Evolutionary conservation across 2,113 vertebrate species (phyloP).

Genomic region (Microcebus ravelobensis): DNA sequence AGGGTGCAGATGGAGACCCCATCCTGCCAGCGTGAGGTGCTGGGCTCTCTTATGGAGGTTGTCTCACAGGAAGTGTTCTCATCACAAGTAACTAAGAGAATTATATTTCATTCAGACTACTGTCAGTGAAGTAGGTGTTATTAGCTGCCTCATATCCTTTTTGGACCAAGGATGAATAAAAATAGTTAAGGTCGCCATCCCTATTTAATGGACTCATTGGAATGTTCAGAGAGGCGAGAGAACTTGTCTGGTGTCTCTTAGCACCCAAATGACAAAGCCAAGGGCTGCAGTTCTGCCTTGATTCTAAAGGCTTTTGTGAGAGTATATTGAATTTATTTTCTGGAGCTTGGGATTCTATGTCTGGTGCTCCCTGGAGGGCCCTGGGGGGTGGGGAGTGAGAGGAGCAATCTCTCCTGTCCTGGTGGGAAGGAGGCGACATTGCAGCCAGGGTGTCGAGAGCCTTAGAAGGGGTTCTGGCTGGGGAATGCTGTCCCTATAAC

Average conservation of each 20-base stretch:
- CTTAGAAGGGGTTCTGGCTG: background rate
- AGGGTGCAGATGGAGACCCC: accelerated
- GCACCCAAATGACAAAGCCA: background rate
- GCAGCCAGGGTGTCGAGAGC: background rate
- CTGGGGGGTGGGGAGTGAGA: background rate
- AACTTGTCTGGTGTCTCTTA: background rate
- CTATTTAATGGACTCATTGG: accelerated
- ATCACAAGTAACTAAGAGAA: background rate
- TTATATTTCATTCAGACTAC: background rate
- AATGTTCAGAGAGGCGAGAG: background rate
- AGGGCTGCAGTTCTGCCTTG: background rate
- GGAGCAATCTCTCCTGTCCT: background rate
- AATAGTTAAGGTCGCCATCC: background rate
- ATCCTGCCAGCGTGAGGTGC: background rate
- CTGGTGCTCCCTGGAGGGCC: background rate
- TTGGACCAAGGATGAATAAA: background rate
- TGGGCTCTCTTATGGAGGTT: background rate
- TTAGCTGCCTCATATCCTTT: background rate
- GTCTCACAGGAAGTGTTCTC: background rate
- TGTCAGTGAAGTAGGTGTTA: background rate
- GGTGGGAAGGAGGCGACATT: background rate
- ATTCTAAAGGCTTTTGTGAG: background rate
- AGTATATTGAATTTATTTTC: background rate
- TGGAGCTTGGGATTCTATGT: background rate
- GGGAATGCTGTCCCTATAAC: too few species aligned